Conservation (phyloP, 2,888 invertebrate genomes). For the Himalopsyche japonica region DNA sequence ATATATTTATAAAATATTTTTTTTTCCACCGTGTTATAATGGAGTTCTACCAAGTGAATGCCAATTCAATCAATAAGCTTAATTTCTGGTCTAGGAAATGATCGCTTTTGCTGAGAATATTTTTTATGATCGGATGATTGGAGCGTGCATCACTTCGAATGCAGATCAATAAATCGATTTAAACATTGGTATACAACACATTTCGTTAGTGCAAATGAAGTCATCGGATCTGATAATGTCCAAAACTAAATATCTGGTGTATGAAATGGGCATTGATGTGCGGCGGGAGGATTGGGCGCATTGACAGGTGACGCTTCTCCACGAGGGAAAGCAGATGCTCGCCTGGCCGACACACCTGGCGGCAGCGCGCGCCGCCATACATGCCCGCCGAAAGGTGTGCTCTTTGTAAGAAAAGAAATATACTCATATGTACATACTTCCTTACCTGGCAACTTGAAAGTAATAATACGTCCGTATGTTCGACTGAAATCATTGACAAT, state of each 20-base stretch:
- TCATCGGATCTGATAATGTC: neutral
- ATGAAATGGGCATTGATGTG: neutral
- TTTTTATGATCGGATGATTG: no score
- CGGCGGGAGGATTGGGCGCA: neutral
- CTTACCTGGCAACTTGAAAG: neutral
- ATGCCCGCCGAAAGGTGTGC: neutral
- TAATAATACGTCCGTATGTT: neutral
- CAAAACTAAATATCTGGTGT: neutral
- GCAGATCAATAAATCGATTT: no score
- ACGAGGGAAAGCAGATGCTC: neutral
- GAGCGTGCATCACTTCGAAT: no score
- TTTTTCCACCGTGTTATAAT: no score
- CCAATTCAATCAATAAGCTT: no score
- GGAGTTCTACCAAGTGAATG: no score
- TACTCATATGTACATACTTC: neutral
- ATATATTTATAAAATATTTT: no score
- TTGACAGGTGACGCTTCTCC: neutral
- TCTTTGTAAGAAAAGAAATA: neutral
- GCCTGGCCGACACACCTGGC: neutral
- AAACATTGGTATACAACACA: no score
- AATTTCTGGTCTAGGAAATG: no score
- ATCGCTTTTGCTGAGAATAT: no score
- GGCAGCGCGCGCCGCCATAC: neutral
- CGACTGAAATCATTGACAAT: neutral
- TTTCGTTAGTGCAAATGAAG: neutral